Evolutionary conservation across 2,797 vertebrate species (phyloP).

Genomic region (Martes flavigula): DNA sequence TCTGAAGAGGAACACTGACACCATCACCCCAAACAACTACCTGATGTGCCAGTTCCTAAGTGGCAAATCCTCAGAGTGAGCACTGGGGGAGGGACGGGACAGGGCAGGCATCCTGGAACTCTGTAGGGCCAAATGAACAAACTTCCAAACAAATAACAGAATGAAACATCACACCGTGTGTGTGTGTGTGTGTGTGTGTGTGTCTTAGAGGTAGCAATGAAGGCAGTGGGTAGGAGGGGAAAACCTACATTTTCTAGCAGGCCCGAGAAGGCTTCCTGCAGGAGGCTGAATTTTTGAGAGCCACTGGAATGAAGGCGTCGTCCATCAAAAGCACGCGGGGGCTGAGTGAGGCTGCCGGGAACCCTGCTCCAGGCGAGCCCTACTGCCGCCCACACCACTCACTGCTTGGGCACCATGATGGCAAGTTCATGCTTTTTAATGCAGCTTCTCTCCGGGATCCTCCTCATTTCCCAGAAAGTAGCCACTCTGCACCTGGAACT

Average conservation of each 20-base stretch:
- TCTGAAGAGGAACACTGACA: not conserved
- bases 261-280: not conserved
- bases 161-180: not conserved
- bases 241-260: not conserved
- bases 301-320: not conserved
- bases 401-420: not conserved
- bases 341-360: not conserved
- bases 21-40: not conserved
- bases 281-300: not conserved
- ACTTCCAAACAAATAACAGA: not conserved
- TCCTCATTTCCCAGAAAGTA: not conserved
- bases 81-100: fast-evolving
- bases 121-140: not conserved
- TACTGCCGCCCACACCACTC: not conserved
- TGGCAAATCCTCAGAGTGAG: not conserved
- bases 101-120: not conserved
- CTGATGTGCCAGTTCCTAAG: fast-evolving
- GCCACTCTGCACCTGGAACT: not conserved
- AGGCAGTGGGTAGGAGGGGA: not conserved
- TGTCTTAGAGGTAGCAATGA: not conserved
- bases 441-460: not conserved
- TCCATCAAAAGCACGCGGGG: not conserved
- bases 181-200: not conserved
- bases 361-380: not conserved
- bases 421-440: not conserved